Evolutionary conservation across 2,888 invertebrate genomes (phyloP).

Genomic region (Rutpela maculata): DNA sequence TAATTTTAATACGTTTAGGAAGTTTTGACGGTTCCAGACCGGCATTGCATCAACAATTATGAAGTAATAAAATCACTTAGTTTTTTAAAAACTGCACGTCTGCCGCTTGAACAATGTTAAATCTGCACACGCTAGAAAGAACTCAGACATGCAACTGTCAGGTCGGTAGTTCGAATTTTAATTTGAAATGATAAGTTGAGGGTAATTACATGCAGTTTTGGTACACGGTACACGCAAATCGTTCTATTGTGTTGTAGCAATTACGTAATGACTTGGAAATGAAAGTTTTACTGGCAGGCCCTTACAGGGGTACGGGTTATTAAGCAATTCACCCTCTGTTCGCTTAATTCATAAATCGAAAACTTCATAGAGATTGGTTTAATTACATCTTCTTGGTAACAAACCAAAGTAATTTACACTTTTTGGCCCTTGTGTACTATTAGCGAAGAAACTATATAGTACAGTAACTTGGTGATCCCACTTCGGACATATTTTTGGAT

Average conservation of each 20-base stretch:
- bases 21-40: background rate
- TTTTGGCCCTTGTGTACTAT: background rate
- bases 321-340: conserved; percentile 30
- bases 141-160: conserved; percentile 63
- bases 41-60: conserved; percentile 1
- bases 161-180: conserved; percentile 61
- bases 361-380: conserved; percentile 26
- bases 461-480: no score
- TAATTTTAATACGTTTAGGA: background rate
- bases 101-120: background rate
- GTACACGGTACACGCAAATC: conserved; percentile 60
- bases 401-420: background rate
- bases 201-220: conserved; percentile 60
- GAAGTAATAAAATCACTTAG: conserved; percentile 13
- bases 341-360: conserved; percentile 23
- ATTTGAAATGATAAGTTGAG: conserved; percentile 62
- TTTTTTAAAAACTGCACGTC: conserved; percentile 9
- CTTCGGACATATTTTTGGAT: no score
- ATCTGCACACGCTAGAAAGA: conserved; percentile 12
- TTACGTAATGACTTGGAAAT: conserved; percentile 55
- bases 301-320: conserved; percentile 33
- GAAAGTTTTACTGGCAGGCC: conserved; percentile 43
- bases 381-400: conserved; percentile 3
- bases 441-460: no score
- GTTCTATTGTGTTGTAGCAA: conserved; percentile 42